Base-by-base conservation (phyloP, 2,888 invertebrate species). In the Acleris emargana region DNA sequence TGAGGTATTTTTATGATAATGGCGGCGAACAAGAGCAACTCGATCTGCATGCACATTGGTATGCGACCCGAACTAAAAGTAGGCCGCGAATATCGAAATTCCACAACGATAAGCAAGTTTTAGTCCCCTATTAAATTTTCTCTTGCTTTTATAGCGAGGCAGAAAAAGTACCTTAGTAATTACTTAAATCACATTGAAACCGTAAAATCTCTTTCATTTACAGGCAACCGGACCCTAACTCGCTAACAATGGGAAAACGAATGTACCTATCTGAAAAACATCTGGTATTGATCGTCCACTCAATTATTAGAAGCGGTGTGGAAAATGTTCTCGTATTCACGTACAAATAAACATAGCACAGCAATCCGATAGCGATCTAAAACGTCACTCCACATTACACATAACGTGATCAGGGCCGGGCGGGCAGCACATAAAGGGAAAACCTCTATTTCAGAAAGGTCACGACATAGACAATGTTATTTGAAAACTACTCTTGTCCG, bases 371-470 rank as follows among this genome's bases (percentile, higher is more conserved):
- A 74, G 74, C 72, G 70, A 76, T 77, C 71, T 75, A 71, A 77
- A 80, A 82, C 75, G 84, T 80, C 86, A 85, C 79, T 85, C 78
- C 69, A 72, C 71, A 81, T 83, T 80, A 84, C 73, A 76, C 72
- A 75, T 71, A 76, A 74, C 72, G 75, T 76, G 76, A 77, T 64
- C 64, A 55, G 60, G 60, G 59, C 69, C 77, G 72, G 76, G 68
- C 71, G 73, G 75, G 70, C 73, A 74, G 73, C 73, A 71, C 63
- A 62, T 67, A 68, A 68, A 68, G 62, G 73, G 73, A 79, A 73
- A 79, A 80, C 77, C 73, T 69, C 76, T 76, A 73, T 64, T 51
- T 51, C 60, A 55, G 50, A 60, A 64, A 59, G 64, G 64, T 59
- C 63, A 47, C 28, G 52, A 32, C 18, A 49, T 32, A 47, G 32